These are phyloP conservation scores for Recurvirostra avosetta DNA, from an alignment of 2,113 vertebrate genomes.

Conservation along the genomic window DNA sequence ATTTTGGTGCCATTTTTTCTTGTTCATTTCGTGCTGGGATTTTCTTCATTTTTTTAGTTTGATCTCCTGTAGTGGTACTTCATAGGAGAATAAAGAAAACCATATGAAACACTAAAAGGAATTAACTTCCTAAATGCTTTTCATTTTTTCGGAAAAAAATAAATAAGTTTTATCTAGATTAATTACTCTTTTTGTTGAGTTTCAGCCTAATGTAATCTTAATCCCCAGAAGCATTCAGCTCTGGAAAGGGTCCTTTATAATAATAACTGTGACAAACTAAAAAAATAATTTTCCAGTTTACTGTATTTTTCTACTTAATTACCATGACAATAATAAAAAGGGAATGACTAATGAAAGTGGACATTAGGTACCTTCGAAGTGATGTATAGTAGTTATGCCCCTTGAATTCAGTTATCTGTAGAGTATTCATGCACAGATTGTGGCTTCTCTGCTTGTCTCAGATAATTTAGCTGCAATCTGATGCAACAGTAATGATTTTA, in stretches of 20 bases:
- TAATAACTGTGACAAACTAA: neutral
- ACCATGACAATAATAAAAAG: neutral
- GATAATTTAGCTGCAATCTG: slow-evolving; percentile 21
- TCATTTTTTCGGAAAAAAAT: neutral
- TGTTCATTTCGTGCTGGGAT: neutral
- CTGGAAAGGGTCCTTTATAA: neutral
- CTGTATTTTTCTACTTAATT: slow-evolving; percentile 24
- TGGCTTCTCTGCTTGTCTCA: neutral
- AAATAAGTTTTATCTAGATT: neutral
- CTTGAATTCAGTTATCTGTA: neutral
- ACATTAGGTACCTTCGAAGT: neutral
- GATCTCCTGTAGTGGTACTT: neutral
- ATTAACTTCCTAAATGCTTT: neutral
- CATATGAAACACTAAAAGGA: neutral
- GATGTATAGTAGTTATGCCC: neutral
- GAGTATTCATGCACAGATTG: neutral
- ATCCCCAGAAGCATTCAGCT: neutral
- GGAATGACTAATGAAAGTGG: neutral
- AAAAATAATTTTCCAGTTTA: neutral
- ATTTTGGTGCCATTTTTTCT: neutral
- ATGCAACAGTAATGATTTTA: neutral
- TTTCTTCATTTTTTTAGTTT: neutral
- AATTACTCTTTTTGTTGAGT: neutral
- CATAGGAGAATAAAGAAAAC: neutral
- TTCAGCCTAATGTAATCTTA: neutral